These are phyloP conservation scores for Dynastes grantii DNA, from an alignment of 2,888 invertebrate genomes.

Conservation along the genomic window DNA sequence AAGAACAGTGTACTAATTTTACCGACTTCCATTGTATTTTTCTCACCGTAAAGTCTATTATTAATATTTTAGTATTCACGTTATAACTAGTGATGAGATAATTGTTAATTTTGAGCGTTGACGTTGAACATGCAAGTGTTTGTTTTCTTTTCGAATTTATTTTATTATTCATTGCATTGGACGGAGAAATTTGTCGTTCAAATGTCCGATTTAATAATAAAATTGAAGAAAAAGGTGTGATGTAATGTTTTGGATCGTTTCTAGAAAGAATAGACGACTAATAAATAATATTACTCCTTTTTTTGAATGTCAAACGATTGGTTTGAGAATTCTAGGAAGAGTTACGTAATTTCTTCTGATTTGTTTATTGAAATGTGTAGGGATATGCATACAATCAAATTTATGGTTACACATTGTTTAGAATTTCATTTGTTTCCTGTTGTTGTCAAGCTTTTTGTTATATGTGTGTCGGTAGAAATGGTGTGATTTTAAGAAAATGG, in stretches of 20 bases:
- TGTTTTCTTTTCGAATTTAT: not conserved
- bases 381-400: not conserved
- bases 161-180: not conserved
- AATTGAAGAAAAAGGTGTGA: constrained; percentile 4
- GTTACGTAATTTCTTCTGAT: constrained; percentile 33
- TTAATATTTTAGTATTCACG: constrained; percentile 13
- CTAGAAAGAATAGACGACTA: constrained; percentile 12
- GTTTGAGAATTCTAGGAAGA: constrained; percentile 2
- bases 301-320: not conserved
- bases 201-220: not conserved
- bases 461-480: too few species aligned
- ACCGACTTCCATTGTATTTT: not conserved
- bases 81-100: constrained; percentile 20
- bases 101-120: constrained; percentile 4
- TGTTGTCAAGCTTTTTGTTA: too few species aligned
- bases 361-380: not conserved
- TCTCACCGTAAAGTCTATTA: constrained; percentile 7
- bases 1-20: too few species aligned
- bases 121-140: not conserved
- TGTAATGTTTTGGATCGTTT: constrained; percentile 14
- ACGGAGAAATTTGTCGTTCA: constrained; percentile 12
- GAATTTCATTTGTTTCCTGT: too few species aligned
- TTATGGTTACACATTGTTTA: not conserved
- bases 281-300: not conserved
- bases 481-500: too few species aligned